These are phyloP conservation scores for Candidula unifasciata DNA, from an alignment of 2,888 invertebrate genomes.

Conservation along the genomic window DNA sequence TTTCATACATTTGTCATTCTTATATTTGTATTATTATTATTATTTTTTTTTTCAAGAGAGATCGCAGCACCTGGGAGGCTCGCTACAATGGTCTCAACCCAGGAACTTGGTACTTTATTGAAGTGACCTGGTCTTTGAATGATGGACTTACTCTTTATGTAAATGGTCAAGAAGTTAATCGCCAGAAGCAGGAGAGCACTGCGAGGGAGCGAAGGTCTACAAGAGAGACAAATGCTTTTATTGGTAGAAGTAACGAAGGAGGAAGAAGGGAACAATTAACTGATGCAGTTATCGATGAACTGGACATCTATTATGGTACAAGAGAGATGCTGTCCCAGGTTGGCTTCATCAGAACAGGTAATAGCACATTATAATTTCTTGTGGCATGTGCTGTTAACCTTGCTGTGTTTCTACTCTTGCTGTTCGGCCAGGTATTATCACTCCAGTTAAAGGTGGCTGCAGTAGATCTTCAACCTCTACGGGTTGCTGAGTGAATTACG, in stretches of 20 bases:
- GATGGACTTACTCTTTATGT: slow-evolving; percentile 68
- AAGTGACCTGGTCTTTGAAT: slow-evolving; percentile 69
- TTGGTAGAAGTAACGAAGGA: slow-evolving; percentile 64
- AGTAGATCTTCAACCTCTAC: too few relatives aligned
- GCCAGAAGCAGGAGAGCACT: slow-evolving; percentile 55
- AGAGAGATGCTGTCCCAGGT: slow-evolving; percentile 66
- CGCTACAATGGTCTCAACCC: slow-evolving; percentile 50
- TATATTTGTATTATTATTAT: neutral
- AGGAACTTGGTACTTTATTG: slow-evolving; percentile 74
- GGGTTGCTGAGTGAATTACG: too few relatives aligned
- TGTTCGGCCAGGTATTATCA: too few relatives aligned
- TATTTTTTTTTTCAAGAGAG: slow-evolving; percentile 38
- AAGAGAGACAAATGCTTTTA: slow-evolving; percentile 61
- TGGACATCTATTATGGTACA: slow-evolving; percentile 71
- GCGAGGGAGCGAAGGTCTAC: slow-evolving; percentile 43
- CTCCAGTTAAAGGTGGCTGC: too few relatives aligned
- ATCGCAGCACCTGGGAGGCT: slow-evolving; percentile 53
- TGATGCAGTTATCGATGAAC: slow-evolving; percentile 69
- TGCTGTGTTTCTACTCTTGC: neutral
- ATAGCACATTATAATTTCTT: neutral
- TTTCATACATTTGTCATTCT: neutral
- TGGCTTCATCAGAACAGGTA: slow-evolving; percentile 69
- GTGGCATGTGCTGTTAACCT: neutral
- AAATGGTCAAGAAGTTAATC: slow-evolving; percentile 62
- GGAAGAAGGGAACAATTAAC: slow-evolving; percentile 60